These are phyloP conservation scores for Gymnocheta viridis DNA, from an alignment of 2,888 invertebrate genomes.

Conservation along the genomic window DNA sequence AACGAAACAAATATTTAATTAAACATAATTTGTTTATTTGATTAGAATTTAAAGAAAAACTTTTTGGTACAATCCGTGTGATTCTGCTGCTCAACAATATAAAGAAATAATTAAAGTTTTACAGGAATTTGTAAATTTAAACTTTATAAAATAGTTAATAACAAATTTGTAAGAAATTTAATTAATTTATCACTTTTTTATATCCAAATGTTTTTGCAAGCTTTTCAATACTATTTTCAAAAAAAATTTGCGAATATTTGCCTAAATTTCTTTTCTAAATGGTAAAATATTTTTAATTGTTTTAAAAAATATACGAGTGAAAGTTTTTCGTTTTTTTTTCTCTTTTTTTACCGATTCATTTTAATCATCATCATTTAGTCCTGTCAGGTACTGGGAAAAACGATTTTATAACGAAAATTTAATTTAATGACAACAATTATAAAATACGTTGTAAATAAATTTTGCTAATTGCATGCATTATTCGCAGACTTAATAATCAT, in stretches of 20 bases:
- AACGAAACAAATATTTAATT: constrained; percentile 28
- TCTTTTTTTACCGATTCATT: background rate
- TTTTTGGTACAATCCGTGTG: background rate
- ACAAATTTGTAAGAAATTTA: constrained; percentile 48
- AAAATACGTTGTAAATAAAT: background rate
- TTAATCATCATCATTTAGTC: background rate
- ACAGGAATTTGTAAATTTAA: constrained; percentile 4
- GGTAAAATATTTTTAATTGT: background rate
- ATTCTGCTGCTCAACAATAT: constrained; percentile 5
- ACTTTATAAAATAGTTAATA: constrained; percentile 3
- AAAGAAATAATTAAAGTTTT: background rate
- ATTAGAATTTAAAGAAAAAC: background rate
- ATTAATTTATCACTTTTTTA: background rate
- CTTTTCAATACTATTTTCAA: constrained; percentile 45
- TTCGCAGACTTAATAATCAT: background rate
- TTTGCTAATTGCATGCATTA: background rate
- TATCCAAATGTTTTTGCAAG: constrained; percentile 19
- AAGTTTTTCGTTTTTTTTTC: background rate
- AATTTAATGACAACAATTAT: background rate
- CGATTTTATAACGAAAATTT: background rate
- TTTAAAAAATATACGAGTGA: background rate
- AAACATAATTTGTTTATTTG: background rate
- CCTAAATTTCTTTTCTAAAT: constrained; percentile 49
- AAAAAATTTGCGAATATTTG: constrained; percentile 70
- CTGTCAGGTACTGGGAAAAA: constrained; percentile 11